Evolutionary conservation across 2,888 invertebrate genomes (phyloP).

Genomic region (Epinotia ramella): DNA sequence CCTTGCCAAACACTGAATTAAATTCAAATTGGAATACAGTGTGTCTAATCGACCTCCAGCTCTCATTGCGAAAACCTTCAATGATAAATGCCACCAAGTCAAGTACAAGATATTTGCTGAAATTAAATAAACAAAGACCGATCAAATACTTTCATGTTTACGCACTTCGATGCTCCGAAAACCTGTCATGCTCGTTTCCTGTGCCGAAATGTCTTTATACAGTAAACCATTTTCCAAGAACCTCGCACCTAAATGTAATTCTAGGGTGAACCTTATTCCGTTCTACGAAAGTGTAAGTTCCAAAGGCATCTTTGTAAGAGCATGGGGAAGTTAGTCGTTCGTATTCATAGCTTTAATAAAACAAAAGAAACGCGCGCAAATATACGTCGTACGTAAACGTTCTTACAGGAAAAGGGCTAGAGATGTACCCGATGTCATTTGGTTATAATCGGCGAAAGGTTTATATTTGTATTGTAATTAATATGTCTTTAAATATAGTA

Average conservation of each 20-base stretch:
- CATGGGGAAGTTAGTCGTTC: constrained; percentile 22
- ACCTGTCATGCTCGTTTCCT: constrained; percentile 17
- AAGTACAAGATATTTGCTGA: constrained; percentile 12
- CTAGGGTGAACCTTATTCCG: background rate
- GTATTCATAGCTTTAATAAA: constrained; percentile 42
- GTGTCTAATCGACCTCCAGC: background rate
- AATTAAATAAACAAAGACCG: constrained; percentile 18
- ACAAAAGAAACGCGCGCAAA: constrained; percentile 38
- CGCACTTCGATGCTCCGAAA: constrained; percentile 22
- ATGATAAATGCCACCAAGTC: background rate
- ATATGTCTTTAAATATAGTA: background rate
- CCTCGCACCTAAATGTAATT: background rate
- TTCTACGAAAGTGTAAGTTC: background rate
- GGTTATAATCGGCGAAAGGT: background rate
- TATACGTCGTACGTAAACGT: constrained; percentile 27
- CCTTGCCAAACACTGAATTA: background rate
- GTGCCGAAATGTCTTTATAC: constrained; percentile 5
- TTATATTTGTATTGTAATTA: background rate
- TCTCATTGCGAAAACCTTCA: background rate
- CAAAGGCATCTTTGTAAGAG: background rate
- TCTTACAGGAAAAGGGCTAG: constrained; percentile 14
- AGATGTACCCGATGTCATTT: background rate
- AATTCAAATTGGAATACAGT: background rate
- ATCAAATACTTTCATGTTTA: constrained; percentile 23
- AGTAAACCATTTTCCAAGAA: constrained; percentile 7